Evolutionary conservation across 2,888 invertebrate species (phyloP).

Genomic region (Philaethria dido): DNA sequence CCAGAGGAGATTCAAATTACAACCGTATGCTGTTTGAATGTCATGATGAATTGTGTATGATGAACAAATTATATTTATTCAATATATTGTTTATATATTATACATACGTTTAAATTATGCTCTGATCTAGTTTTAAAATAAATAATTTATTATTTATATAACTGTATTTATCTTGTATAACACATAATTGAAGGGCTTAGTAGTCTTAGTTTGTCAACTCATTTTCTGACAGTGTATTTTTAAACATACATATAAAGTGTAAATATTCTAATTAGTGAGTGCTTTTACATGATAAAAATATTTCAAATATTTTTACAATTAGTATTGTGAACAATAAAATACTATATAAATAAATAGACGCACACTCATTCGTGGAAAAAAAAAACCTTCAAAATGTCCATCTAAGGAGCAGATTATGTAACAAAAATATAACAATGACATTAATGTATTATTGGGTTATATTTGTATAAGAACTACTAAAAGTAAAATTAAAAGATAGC

Average conservation of each 20-base stretch:
- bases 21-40: no score
- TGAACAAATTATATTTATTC: not conserved
- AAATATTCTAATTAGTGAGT: not conserved
- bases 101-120: slow-evolving; percentile 3
- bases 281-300: not conserved
- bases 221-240: not conserved
- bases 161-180: not conserved
- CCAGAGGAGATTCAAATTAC: no score
- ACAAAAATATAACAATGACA: not conserved
- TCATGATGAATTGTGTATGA: not conserved
- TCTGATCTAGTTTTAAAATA: not conserved
- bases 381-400: not conserved
- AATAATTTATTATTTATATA: slow-evolving; percentile 2
- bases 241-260: slow-evolving; percentile 2
- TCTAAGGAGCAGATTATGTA: not conserved
- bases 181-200: not conserved
- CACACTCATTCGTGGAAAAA: not conserved
- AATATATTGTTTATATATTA: not conserved
- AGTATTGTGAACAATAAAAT: not conserved
- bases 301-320: not conserved
- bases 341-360: not conserved
- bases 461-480: not conserved
- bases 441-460: not conserved
- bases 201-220: not conserved
- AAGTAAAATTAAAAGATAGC: not conserved